These are phyloP conservation scores for Calliphora vicina DNA, from an alignment of 1,140 invertebrate genomes.

Conservation along the genomic window DNA sequence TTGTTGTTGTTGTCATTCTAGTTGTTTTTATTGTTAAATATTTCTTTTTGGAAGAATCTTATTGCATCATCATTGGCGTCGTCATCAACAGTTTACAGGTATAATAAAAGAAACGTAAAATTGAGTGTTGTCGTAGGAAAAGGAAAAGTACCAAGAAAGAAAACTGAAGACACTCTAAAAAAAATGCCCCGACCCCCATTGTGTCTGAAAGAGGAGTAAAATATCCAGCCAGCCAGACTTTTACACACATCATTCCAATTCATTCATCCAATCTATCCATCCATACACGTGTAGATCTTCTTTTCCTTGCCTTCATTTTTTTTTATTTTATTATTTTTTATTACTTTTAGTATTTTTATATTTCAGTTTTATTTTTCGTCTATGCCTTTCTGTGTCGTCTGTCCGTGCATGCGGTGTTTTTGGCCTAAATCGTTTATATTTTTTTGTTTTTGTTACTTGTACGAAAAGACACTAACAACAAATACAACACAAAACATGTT, in stretches of 20 bases:
- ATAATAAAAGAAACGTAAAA: not conserved
- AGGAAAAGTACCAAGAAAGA: not conserved
- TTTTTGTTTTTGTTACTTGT: not conserved
- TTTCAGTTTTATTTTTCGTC: not conserved
- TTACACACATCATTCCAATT: not conserved
- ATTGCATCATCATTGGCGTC: not conserved
- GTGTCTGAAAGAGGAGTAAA: not conserved
- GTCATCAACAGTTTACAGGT: not conserved
- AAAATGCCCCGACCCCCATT: not conserved
- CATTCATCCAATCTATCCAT: not conserved
- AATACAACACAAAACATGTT: not conserved
- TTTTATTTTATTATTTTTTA: not conserved
- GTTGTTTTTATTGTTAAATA: not conserved
- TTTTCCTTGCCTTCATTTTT: not conserved
- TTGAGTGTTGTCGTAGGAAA: not conserved
- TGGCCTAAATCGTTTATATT: constrained; percentile 2
- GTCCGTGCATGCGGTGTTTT: not conserved
- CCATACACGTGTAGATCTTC: not conserved
- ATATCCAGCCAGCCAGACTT: not conserved
- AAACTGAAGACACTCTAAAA: not conserved
- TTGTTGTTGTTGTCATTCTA: not conserved
- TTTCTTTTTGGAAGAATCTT: not conserved
- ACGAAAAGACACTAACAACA: not conserved
- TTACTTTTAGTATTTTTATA: not conserved
- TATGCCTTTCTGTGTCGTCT: not conserved